Conservation (phyloP, 2,797 vertebrate species). For the Helarctos malayanus region DNA sequence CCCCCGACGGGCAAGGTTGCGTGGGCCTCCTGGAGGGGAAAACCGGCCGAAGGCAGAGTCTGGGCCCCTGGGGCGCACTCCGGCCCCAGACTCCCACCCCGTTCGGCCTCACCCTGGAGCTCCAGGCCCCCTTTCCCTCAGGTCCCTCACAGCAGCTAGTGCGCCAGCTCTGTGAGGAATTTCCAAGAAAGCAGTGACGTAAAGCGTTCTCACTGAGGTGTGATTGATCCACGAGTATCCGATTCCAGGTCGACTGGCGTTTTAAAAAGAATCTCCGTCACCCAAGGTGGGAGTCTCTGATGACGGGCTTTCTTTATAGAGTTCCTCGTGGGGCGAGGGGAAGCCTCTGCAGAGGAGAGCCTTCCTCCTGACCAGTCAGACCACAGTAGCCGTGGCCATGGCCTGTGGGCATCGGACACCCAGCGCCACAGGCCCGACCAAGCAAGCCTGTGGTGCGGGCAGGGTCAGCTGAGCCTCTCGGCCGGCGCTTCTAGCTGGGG, state of each 20-base stretch:
- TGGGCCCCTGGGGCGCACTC: neutral
- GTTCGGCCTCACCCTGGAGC: neutral
- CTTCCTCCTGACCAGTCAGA: neutral
- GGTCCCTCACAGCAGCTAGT: neutral
- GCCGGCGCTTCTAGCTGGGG: fast-evolving
- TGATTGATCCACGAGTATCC: neutral
- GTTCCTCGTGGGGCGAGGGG: neutral
- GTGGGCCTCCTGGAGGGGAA: neutral
- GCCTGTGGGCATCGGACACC: neutral
- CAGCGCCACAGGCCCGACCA: fast-evolving
- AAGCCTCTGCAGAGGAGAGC: neutral
- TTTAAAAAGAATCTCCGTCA: neutral
- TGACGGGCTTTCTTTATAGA: neutral
- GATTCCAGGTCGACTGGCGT: neutral
- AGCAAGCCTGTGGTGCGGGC: neutral
- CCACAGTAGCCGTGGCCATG: neutral
- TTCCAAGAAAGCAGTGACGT: neutral
- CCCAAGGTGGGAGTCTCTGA: neutral
- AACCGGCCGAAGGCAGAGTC: neutral
- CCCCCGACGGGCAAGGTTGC: neutral
- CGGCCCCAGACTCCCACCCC: fast-evolving
- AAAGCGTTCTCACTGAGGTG: neutral
- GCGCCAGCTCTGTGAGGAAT: neutral
- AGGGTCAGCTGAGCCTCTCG: neutral
- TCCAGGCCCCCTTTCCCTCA: no score